Evolutionary conservation across 2,113 vertebrate genomes (phyloP).

Genomic region (Climacteris rufus): DNA sequence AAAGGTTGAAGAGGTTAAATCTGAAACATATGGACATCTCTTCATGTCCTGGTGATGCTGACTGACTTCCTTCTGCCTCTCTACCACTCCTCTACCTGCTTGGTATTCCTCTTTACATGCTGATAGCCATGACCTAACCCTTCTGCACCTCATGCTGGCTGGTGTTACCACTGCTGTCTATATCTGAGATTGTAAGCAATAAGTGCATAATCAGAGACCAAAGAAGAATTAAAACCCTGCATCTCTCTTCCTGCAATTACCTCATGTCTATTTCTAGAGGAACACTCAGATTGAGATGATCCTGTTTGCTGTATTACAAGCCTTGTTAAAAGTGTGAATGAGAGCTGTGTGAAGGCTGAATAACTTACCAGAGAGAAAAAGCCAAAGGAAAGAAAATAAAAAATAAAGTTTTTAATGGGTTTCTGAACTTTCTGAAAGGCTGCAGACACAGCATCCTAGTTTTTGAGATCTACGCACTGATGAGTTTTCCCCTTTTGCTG

Average conservation of each 20-base stretch:
- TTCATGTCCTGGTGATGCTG: not conserved
- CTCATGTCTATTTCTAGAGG: not conserved
- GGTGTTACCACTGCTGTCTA: rapidly evolving
- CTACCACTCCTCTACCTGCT: not conserved
- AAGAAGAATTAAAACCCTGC: not conserved
- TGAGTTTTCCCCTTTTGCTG: not conserved
- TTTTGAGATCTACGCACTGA: constrained; percentile 16
- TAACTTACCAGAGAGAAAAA: not conserved
- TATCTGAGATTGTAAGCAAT: not conserved
- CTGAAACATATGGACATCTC: not conserved
- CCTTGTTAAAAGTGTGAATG: not conserved
- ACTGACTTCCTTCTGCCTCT: not conserved
- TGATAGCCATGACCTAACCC: not conserved
- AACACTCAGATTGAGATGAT: not conserved
- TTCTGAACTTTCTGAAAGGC: not conserved
- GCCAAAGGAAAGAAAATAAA: not conserved
- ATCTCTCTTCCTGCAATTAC: not conserved
- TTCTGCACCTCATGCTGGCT: not conserved
- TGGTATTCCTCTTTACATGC: not conserved
- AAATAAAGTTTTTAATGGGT: not conserved
- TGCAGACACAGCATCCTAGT: constrained; percentile 11
- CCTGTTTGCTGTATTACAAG: not conserved
- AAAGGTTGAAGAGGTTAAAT: not conserved
- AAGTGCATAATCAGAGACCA: not conserved
- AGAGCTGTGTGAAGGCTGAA: not conserved